Evolutionary conservation across 2,888 invertebrate genomes (phyloP).

Genomic region (Sepiola atlantica): DNA sequence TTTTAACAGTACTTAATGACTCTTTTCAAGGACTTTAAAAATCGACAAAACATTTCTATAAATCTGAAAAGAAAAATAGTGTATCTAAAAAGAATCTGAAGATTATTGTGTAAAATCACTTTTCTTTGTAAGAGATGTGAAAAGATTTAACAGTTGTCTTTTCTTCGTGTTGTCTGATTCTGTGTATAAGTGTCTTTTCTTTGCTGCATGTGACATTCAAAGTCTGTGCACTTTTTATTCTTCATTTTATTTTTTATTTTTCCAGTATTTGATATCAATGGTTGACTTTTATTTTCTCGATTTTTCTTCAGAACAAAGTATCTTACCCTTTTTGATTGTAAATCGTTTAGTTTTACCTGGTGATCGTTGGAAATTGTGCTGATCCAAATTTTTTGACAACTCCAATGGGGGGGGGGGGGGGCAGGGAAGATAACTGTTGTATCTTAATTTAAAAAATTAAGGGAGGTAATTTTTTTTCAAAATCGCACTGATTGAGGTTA

Average conservation of each 20-base stretch:
- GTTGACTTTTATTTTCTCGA: neutral
- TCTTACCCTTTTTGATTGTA: neutral
- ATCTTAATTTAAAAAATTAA: neutral
- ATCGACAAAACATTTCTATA: too few relatives aligned
- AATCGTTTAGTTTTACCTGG: neutral
- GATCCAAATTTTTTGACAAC: neutral
- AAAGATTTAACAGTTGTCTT: too few relatives aligned
- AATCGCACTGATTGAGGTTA: neutral
- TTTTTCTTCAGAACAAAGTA: neutral
- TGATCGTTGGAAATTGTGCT: neutral
- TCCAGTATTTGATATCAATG: neutral
- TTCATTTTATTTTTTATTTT: neutral
- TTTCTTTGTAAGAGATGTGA: too few relatives aligned
- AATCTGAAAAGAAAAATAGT: too few relatives aligned
- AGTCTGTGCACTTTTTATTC: neutral
- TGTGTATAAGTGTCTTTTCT: neutral
- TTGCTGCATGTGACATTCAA: neutral
- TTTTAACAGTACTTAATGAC: too few relatives aligned
- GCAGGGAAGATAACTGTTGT: neutral
- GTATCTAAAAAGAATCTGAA: too few relatives aligned
- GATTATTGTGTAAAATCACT: too few relatives aligned
- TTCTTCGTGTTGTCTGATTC: too few relatives aligned
- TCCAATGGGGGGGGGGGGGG: neutral
- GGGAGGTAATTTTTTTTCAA: neutral
- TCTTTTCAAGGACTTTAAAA: too few relatives aligned